These are phyloP conservation scores for Drosophila percnosoma DNA, from an alignment of 2,888 invertebrate species.

Conservation along the genomic window DNA sequence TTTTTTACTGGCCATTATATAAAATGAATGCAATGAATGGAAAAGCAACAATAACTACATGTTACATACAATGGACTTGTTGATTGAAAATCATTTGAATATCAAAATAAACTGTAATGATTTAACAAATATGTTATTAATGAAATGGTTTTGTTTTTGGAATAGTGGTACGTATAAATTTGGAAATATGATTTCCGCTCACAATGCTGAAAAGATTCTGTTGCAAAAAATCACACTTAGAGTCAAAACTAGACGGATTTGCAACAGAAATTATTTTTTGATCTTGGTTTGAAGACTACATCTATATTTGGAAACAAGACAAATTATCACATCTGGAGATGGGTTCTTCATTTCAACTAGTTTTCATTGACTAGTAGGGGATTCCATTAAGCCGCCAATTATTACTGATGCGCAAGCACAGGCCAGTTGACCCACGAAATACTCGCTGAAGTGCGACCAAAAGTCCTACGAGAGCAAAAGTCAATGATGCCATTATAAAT, in stretches of 20 bases:
- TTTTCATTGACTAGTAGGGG: neutral
- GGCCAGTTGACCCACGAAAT: slow-evolving; percentile 30
- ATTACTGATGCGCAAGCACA: slow-evolving; percentile 13
- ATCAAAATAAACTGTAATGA: slow-evolving; percentile 75
- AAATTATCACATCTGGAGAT: neutral
- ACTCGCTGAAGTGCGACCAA: slow-evolving; percentile 18
- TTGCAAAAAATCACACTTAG: neutral
- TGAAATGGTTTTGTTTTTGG: neutral
- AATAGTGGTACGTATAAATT: neutral
- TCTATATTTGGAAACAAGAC: neutral
- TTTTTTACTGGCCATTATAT: slow-evolving; percentile 39
- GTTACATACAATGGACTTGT: slow-evolving; percentile 74
- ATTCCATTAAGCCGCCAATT: slow-evolving; percentile 7
- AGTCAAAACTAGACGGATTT: neutral
- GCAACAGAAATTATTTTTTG: neutral
- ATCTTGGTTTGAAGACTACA: neutral
- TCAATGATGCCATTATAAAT: slow-evolving; percentile 75
- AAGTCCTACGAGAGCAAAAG: slow-evolving; percentile 60
- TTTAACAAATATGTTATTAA: slow-evolving; percentile 43
- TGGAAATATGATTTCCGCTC: neutral
- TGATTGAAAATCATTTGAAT: slow-evolving; percentile 76
- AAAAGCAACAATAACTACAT: slow-evolving; percentile 64
- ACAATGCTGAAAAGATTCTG: neutral
- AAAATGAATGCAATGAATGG: slow-evolving; percentile 27
- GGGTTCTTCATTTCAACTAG: neutral